Percentiles rank a stretch among this genome's conserved stretches.
Conservation (phyloP, 1,140 invertebrate species). For the Drosophila takahashii region DNA sequence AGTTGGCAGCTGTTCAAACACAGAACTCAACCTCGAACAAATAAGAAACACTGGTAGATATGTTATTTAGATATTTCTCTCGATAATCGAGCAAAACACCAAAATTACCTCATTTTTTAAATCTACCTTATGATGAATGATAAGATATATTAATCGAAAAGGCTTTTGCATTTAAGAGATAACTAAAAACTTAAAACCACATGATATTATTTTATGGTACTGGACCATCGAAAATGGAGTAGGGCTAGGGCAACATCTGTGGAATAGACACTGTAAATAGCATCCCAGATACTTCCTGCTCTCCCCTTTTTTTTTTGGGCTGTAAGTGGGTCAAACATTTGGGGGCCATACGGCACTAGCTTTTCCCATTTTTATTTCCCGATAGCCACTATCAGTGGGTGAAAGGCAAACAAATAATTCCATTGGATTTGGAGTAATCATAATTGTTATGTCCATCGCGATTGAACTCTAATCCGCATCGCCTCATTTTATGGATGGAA, state of each 20-base stretch:
- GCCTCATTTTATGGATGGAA: conserved; percentile 49
- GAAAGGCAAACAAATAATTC: conserved; percentile 6
- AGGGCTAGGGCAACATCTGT: conserved; percentile 11
- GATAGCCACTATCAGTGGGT: conserved; percentile 42
- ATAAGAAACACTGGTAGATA: conserved; percentile 1
- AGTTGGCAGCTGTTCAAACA: conserved; percentile 37
- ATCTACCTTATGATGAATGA: too few relatives aligned
- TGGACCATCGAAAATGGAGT: background rate
- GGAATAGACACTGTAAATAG: background rate
- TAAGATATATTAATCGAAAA: too few relatives aligned
- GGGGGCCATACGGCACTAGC: conserved; percentile 17
- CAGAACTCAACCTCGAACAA: conserved; percentile 9
- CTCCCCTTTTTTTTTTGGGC: background rate
- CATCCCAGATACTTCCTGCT: conserved; percentile 2
- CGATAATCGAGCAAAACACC: conserved; percentile 2
- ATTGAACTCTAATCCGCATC: conserved; percentile 58
- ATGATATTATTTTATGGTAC: too few relatives aligned
- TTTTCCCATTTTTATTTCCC: background rate
- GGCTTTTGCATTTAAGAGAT: too few relatives aligned
- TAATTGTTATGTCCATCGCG: conserved; percentile 45
- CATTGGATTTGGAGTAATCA: conserved; percentile 13
- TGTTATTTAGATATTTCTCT: background rate
- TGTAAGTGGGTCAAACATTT: conserved; percentile 43
- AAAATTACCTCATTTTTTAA: background rate
- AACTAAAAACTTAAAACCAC: too few relatives aligned